Conservation (phyloP, 1,140 invertebrate genomes). For the Bombus sylvicola region DNA sequence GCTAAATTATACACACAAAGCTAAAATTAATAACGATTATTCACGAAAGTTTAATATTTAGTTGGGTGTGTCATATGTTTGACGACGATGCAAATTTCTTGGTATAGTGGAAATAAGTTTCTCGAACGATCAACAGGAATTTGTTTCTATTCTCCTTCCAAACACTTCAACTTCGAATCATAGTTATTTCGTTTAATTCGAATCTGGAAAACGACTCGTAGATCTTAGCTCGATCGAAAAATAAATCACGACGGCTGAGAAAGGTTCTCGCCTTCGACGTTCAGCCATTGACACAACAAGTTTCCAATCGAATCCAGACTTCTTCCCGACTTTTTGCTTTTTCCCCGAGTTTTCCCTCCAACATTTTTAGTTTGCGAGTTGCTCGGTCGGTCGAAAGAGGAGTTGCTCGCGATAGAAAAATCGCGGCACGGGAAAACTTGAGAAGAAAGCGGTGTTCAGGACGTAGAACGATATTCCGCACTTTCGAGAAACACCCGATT, state of each 20-base stretch:
- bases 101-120: too few species aligned
- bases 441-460: constrained; percentile 10
- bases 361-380: not conserved
- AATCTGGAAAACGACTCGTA: too few species aligned
- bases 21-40: too few species aligned
- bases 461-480: constrained; percentile 30
- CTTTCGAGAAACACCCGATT: constrained; percentile 18
- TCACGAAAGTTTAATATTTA: too few species aligned
- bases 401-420: not conserved
- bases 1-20: too few species aligned
- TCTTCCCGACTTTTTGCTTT: not conserved
- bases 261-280: not conserved
- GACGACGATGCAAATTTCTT: too few species aligned
- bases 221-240: not conserved
- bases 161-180: too few species aligned
- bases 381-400: not conserved
- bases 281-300: constrained; percentile 6
- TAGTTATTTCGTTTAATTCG: not conserved
- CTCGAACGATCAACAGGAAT: too few species aligned
- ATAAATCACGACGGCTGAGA: not conserved
- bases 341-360: not conserved
- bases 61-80: rapidly evolving
- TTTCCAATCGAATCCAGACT: constrained; percentile 25
- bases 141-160: too few species aligned
- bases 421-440: constrained; percentile 27